Evolutionary conservation across 35 echinoderm and acorn worm species (phyloP).

Genomic region (Heliocidaris erythrogramma): DNA sequence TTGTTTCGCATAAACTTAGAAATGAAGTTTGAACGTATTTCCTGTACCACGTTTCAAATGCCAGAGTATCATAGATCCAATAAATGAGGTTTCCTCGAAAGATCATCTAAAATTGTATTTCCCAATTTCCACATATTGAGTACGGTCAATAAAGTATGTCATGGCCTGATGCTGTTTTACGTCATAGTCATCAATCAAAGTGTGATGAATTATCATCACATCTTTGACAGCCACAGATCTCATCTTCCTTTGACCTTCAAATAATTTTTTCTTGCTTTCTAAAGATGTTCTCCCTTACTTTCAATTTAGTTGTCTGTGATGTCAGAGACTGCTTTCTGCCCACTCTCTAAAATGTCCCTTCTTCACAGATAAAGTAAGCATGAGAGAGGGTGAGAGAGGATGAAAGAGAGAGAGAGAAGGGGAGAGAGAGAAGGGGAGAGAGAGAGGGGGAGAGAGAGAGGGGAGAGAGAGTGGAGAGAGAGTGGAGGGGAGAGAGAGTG

Average conservation of each 20-base stretch:
- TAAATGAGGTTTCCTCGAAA: not conserved
- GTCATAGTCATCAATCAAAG: constrained; percentile 41
- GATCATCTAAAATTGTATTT: not conserved
- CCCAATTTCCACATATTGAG: not conserved
- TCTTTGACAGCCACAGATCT: not conserved
- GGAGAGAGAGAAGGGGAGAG: not conserved
- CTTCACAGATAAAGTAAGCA: not conserved
- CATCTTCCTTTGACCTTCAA: not conserved
- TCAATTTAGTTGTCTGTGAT: not conserved
- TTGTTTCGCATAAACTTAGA: not conserved
- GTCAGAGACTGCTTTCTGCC: not conserved
- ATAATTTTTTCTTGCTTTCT: not conserved
- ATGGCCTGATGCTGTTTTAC: not conserved
- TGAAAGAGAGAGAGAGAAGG: not conserved
- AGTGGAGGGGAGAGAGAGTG: too few relatives aligned
- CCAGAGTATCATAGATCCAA: not conserved
- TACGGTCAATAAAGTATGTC: not conserved
- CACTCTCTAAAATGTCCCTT: not conserved
- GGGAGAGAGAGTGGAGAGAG: too few relatives aligned
- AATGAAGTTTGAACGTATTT: not conserved
- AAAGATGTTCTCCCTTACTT: not conserved
- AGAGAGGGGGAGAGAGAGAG: not conserved
- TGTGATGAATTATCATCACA: constrained; percentile 8
- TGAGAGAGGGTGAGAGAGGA: not conserved
- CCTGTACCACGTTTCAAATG: not conserved